Conservation (phyloP, 2,113 vertebrate genomes). For the Marmota flaviventris region DNA sequence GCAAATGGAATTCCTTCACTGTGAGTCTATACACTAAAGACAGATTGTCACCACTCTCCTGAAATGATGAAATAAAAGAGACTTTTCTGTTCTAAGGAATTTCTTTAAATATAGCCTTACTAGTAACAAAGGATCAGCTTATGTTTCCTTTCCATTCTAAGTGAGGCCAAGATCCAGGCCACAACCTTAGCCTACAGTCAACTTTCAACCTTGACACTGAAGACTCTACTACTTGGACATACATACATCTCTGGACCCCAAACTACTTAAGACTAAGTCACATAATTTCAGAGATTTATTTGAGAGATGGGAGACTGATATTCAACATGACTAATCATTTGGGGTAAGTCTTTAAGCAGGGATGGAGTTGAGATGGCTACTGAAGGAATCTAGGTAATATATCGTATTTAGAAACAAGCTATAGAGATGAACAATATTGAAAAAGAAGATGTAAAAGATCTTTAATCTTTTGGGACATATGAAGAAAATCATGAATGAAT, state of each 20-base stretch:
- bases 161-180: not conserved
- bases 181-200: not conserved
- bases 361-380: not conserved
- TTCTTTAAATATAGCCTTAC: not conserved
- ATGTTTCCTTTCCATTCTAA: not conserved
- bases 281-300: not conserved
- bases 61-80: not conserved
- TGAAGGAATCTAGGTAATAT: not conserved
- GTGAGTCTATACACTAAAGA: not conserved
- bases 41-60: not conserved
- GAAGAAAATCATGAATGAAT: not conserved
- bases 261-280: not conserved
- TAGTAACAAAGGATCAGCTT: not conserved
- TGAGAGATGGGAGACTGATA: not conserved
- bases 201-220: not conserved
- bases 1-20: not conserved
- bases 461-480: not conserved
- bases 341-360: not conserved
- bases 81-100: not conserved
- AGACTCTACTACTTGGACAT: rapidly evolving
- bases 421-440: not conserved
- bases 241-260: not conserved
- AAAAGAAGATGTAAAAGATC: not conserved
- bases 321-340: not conserved
- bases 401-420: not conserved